A percentile compares a stretch with the other conserved stretches of the same genome.
Evolutionary conservation across 2,888 invertebrate species (phyloP).

Genomic region (Nudaria mundana): DNA sequence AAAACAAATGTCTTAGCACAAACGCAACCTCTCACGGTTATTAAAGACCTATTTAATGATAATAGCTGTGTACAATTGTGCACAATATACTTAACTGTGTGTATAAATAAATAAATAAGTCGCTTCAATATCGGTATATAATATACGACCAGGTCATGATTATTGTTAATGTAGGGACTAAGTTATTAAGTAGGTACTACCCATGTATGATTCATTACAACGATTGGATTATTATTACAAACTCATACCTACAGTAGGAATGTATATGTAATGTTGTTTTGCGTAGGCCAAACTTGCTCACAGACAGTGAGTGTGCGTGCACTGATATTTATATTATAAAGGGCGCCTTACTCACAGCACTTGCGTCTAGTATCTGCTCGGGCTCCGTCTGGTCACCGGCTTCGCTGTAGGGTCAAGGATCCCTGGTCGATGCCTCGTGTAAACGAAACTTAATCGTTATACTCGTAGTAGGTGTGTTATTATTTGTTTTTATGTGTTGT

Average conservation of each 20-base stretch:
- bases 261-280: slow-evolving; percentile 24
- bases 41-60: too few relatives aligned
- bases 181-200: not conserved
- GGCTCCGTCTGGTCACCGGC: slow-evolving; percentile 14
- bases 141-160: too few relatives aligned
- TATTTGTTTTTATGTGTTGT: too few relatives aligned
- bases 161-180: too few relatives aligned
- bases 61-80: too few relatives aligned
- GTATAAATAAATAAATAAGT: too few relatives aligned
- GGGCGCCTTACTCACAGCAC: slow-evolving; percentile 46
- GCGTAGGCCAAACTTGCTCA: slow-evolving; percentile 16
- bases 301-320: slow-evolving; percentile 36
- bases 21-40: too few relatives aligned
- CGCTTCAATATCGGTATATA: too few relatives aligned
- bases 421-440: slow-evolving; percentile 41
- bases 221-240: slow-evolving; percentile 10
- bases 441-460: slow-evolving; percentile 40
- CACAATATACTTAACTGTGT: too few relatives aligned
- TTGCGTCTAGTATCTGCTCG: slow-evolving; percentile 40
- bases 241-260: slow-evolving; percentile 12
- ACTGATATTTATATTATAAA: slow-evolving; percentile 49
- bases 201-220: slow-evolving; percentile 21
- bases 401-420: slow-evolving; percentile 58
- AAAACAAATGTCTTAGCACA: too few relatives aligned
- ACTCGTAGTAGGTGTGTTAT: too few relatives aligned